phyloP scores from a whole-genome alignment of 2,797 vertebrate genomes.

The Gastrophryne carolinensis region DNA sequence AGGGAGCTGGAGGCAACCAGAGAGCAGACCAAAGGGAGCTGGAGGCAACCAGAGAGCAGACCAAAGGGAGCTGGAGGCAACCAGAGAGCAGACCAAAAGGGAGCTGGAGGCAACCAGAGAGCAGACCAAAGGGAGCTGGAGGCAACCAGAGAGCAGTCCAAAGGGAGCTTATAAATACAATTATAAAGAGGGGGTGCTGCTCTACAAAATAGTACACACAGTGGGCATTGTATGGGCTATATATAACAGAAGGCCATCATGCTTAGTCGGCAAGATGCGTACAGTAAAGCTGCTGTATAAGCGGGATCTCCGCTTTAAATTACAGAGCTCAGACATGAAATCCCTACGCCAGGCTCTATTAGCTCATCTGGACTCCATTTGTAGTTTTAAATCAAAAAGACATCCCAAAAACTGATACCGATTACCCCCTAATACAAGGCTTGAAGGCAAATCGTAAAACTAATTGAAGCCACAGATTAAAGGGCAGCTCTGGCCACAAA shows the following conservation, averaged over 20 bases:
- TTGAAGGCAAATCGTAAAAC: too few relatives aligned
- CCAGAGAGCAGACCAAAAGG: too few relatives aligned
- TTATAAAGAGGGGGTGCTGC: not conserved
- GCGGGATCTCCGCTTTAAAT: not conserved
- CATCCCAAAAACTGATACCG: not conserved
- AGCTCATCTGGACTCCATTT: not conserved
- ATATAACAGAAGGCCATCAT: not conserved
- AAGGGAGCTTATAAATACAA: not conserved
- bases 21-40: too few relatives aligned
- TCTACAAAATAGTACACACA: too few relatives aligned
- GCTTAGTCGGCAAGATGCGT: not conserved
- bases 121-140: too few relatives aligned
- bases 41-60: too few relatives aligned
- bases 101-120: too few relatives aligned
- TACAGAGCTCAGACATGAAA: not conserved
- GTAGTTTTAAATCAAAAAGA: not conserved
- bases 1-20: too few relatives aligned
- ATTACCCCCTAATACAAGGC: not conserved
- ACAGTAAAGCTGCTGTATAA: slow-evolving; percentile 19
- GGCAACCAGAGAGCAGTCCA: too few relatives aligned
- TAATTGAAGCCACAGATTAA: too few relatives aligned
- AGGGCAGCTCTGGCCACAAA: not conserved
- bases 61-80: too few relatives aligned
- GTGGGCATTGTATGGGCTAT: not conserved
- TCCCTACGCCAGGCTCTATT: not conserved